A percentile compares a stretch with the other conserved stretches of the same genome.
Evolutionary conservation across 2,113 vertebrate genomes (phyloP).

Genomic region (Theropithecus gelada): DNA sequence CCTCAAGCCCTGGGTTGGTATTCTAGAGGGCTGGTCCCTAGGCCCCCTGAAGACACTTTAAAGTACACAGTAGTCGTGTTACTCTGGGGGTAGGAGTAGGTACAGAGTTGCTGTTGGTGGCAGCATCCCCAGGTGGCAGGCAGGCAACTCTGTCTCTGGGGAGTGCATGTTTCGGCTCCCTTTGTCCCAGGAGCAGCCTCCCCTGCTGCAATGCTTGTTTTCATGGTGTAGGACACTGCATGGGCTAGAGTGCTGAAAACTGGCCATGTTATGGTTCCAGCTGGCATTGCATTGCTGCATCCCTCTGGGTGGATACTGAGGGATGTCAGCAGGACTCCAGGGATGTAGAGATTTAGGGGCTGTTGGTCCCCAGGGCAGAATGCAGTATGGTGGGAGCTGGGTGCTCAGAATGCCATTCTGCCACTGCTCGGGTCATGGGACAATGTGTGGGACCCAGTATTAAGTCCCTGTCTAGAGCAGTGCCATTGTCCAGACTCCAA

Average conservation of each 20-base stretch:
- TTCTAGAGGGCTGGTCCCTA: background rate
- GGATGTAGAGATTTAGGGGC: background rate
- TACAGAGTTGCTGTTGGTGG: background rate
- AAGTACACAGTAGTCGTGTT: background rate
- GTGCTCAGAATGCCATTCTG: background rate
- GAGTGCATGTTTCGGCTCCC: background rate
- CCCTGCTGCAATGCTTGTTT: background rate
- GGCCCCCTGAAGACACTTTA: background rate
- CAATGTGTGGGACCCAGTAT: background rate
- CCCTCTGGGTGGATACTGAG: background rate
- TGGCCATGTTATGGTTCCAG: background rate
- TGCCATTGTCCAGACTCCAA: background rate
- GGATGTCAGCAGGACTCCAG: background rate
- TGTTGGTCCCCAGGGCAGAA: background rate
- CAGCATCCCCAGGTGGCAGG: background rate
- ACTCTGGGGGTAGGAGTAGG: background rate
- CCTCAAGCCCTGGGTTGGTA: background rate
- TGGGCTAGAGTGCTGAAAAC: background rate
- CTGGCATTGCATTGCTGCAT: background rate
- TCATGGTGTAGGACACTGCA: background rate
- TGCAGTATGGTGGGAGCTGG: background rate
- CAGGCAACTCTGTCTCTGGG: background rate
- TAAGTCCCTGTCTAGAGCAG: background rate
- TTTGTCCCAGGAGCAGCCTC: background rate
- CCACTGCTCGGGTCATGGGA: background rate